Evolutionary conservation across 2,113 vertebrate species (phyloP).

Genomic region (Nothocercus julius): DNA sequence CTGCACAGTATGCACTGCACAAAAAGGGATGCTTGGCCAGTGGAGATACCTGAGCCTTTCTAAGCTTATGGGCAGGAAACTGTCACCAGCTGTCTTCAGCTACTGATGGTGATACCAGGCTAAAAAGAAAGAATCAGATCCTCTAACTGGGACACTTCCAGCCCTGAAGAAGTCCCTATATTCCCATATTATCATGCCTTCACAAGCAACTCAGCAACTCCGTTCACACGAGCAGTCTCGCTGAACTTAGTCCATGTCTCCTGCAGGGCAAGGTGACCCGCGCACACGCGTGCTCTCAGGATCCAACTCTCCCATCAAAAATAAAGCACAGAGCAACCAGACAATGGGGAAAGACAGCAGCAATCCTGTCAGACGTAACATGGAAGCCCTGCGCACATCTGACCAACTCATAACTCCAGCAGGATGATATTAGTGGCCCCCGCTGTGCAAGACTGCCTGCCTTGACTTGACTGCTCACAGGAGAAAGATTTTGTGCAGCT

Average conservation of each 20-base stretch:
- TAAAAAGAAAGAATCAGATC: neutral
- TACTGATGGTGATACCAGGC: neutral
- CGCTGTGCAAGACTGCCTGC: rapidly evolving
- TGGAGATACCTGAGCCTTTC: neutral
- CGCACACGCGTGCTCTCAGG: rapidly evolving
- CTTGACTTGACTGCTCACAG: rapidly evolving
- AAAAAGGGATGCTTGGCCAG: rapidly evolving
- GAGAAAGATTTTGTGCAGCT: neutral
- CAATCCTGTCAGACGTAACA: neutral
- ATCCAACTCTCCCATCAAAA: neutral
- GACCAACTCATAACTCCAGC: neutral
- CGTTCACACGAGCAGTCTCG: neutral
- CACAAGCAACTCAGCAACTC: rapidly evolving
- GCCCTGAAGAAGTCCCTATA: neutral
- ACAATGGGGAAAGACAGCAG: neutral
- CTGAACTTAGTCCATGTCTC: rapidly evolving
- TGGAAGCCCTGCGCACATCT: neutral
- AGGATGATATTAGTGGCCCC: neutral
- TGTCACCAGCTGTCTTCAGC: neutral
- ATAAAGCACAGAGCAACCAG: neutral
- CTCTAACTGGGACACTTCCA: neutral
- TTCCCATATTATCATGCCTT: rapidly evolving
- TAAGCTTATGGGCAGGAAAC: rapidly evolving
- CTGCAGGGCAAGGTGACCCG: neutral
- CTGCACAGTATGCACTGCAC: neutral